These are phyloP conservation scores for Drosophila athabasca DNA, from an alignment of 1,140 invertebrate genomes.

Conservation along the genomic window DNA sequence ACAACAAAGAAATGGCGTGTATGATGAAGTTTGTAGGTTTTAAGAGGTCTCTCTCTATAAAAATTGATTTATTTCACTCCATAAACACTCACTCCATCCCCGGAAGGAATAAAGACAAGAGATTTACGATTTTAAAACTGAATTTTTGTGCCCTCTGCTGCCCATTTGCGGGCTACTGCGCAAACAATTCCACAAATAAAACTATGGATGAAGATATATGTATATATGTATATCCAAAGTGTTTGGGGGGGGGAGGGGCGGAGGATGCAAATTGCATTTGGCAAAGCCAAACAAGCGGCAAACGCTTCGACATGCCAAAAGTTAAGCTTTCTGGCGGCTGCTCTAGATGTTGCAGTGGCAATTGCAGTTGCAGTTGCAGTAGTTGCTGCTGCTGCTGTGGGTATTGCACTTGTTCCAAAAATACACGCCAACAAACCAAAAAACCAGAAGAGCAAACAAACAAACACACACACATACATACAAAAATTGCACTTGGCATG, in stretches of 20 bases:
- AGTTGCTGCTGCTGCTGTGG: constrained; percentile 13
- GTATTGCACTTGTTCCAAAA: constrained; percentile 61
- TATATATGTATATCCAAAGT: constrained; percentile 15
- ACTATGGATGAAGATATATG: too few species aligned
- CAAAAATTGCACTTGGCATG: constrained; percentile 57
- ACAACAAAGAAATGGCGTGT: neutral
- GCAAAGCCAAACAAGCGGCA: constrained; percentile 11
- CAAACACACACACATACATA: constrained; percentile 24
- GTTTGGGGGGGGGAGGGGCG: constrained; percentile 1
- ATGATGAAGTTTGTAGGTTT: too few species aligned
- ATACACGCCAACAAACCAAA: constrained; percentile 26
- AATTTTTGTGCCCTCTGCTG: constrained; percentile 41
- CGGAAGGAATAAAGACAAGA: constrained; percentile 25
- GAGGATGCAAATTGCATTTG: constrained; percentile 46
- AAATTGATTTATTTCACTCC: neutral
- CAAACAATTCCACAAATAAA: constrained; percentile 26
- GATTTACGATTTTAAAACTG: constrained; percentile 55
- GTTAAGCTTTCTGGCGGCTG: constrained; percentile 19
- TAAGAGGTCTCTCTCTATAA: neutral
- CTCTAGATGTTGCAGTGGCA: constrained; percentile 18
- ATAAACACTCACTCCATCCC: too few species aligned
- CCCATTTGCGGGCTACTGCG: constrained; percentile 63
- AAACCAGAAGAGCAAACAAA: constrained; percentile 11
- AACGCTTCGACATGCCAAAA: constrained; percentile 39
- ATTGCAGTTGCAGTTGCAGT: constrained; percentile 26